A percentile compares a stretch with the other conserved stretches of the same genome.
phyloP scores from a whole-genome alignment of 2,888 invertebrate genomes.

The Mimumesa dahlbomi region DNA sequence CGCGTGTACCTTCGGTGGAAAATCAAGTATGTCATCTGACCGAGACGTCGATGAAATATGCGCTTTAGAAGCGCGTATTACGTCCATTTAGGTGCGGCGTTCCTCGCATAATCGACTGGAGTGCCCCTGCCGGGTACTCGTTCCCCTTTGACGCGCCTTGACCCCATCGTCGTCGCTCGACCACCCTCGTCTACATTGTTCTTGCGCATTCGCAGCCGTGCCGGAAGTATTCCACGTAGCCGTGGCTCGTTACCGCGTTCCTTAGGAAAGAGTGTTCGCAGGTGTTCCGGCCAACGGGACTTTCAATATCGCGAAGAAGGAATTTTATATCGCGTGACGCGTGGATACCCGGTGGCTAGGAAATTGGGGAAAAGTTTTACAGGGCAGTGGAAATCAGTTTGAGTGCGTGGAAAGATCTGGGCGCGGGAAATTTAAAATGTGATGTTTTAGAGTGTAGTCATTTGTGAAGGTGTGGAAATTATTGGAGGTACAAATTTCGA shows the following conservation, averaged over 20 bases:
- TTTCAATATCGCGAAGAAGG: too few species aligned
- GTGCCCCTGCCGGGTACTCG: conserved; percentile 8
- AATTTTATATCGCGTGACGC: too few species aligned
- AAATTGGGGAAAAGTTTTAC: too few species aligned
- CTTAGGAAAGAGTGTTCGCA: conserved; percentile 11
- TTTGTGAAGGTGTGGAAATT: too few species aligned
- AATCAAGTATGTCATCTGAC: conserved; percentile 1
- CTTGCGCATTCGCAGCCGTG: neutral
- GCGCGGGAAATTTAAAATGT: too few species aligned
- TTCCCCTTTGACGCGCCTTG: conserved; percentile 10
- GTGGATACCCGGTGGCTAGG: too few species aligned
- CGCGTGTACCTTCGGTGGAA: too few species aligned
- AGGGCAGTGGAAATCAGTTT: too few species aligned
- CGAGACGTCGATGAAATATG: conserved; percentile 3
- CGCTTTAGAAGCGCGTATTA: conserved; percentile 1
- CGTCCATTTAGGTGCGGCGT: conserved; percentile 8
- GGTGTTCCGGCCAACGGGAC: too few species aligned
- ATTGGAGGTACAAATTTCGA: too few species aligned
- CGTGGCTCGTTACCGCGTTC: neutral
- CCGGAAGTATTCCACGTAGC: neutral
- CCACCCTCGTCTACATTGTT: conserved; percentile 7
- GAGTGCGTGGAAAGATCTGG: too few species aligned
- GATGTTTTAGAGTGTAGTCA: too few species aligned
- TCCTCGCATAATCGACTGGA: conserved; percentile 10
- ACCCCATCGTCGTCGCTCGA: neutral